phyloP scores from a whole-genome alignment of 2,888 invertebrate species.

The Dryobotodes eremita region DNA sequence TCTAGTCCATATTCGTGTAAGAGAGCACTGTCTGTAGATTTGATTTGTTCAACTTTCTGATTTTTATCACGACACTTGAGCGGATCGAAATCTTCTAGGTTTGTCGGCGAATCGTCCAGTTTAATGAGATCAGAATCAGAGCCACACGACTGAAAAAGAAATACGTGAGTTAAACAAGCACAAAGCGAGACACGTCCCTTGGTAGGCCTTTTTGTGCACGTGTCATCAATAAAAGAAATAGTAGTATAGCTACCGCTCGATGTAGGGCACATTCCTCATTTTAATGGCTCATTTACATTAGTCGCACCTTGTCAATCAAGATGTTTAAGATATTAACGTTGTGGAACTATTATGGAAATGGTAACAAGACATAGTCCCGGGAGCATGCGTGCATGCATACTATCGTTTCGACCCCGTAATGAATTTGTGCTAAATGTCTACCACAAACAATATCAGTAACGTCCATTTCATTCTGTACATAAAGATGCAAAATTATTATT shows the following conservation, averaged over 20 bases:
- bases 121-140: conserved; percentile 88
- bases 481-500: conserved; percentile 11
- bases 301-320: conserved; percentile 1
- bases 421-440: conserved; percentile 13
- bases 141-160: conserved; percentile 87
- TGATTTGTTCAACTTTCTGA: conserved; percentile 82
- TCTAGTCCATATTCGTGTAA: conserved; percentile 94
- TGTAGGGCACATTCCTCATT: conserved; percentile 2
- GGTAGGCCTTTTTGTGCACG: conserved; percentile 42
- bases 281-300: conserved; percentile 52
- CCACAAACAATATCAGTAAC: conserved; percentile 18
- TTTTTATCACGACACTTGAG: conserved; percentile 82
- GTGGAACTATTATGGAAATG: not conserved
- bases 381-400: conserved; percentile 40
- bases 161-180: conserved; percentile 77
- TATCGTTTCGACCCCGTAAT: not conserved
- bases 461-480: conserved; percentile 42
- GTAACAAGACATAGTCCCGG: not conserved
- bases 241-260: conserved; percentile 1
- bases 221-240: conserved; percentile 19
- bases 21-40: conserved; percentile 91
- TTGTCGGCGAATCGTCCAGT: conserved; percentile 86
- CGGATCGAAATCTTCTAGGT: conserved; percentile 87
- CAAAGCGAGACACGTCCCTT: conserved; percentile 57
- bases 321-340: not conserved